Evolutionary conservation across 2,888 invertebrate genomes (phyloP).

Genomic region (Brachyopa scutellaris): DNA sequence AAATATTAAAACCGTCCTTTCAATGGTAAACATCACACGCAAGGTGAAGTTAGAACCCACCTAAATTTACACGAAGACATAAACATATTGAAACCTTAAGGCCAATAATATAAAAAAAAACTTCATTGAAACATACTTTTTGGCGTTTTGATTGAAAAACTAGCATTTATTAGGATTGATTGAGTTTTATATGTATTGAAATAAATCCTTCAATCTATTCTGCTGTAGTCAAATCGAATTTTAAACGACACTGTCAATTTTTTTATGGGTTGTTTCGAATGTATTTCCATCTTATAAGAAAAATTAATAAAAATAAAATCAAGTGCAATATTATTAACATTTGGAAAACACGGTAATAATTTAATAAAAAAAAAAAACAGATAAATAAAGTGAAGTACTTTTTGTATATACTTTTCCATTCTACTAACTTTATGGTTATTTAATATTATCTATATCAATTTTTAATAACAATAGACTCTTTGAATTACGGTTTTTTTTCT

Average conservation of each 20-base stretch:
- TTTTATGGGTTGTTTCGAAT: slow-evolving; percentile 55
- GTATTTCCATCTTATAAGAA: slow-evolving; percentile 9
- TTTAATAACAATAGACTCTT: slow-evolving; percentile 12
- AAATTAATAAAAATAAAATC: slow-evolving; percentile 2
- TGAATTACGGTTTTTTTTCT: background rate
- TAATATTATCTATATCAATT: background rate
- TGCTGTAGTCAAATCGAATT: slow-evolving; percentile 24
- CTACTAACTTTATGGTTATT: slow-evolving; percentile 6
- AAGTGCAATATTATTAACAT: slow-evolving; percentile 53
- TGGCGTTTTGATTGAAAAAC: slow-evolving; percentile 42
- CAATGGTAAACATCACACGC: slow-evolving; percentile 56
- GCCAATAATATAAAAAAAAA: slow-evolving; percentile 41
- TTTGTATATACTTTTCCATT: background rate
- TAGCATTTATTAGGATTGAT: slow-evolving; percentile 25
- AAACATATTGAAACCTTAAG: slow-evolving; percentile 47
- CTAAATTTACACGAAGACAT: slow-evolving; percentile 58
- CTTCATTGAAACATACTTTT: slow-evolving; percentile 54
- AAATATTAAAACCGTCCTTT: slow-evolving; percentile 62
- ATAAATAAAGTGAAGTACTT: background rate
- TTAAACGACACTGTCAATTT: slow-evolving; percentile 48
- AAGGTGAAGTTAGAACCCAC: slow-evolving; percentile 68
- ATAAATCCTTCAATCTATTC: slow-evolving; percentile 4
- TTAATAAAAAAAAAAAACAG: background rate
- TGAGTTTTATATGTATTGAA: background rate
- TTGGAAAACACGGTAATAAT: slow-evolving; percentile 39